These are phyloP conservation scores for Agonopterix subpropinquella DNA, from an alignment of 2,888 invertebrate species.

Conservation along the genomic window DNA sequence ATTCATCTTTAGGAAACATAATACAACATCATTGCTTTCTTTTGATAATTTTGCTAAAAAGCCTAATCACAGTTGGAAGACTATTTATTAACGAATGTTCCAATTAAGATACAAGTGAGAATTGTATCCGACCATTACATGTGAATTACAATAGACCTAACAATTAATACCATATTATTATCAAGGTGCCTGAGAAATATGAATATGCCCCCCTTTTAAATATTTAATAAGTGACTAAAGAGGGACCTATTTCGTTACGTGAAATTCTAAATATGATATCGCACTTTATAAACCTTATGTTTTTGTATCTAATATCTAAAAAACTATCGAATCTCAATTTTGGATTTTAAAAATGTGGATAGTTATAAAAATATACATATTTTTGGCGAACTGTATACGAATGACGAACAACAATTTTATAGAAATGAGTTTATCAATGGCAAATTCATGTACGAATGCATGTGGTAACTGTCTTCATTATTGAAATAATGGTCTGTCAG, in stretches of 20 bases:
- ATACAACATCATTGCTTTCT: slow-evolving; percentile 14
- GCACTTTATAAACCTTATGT: slow-evolving; percentile 37
- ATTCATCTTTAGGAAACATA: slow-evolving; percentile 1
- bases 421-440: slow-evolving; percentile 52
- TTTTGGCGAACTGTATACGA: slow-evolving; percentile 63
- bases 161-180: slow-evolving; percentile 41
- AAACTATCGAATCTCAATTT: slow-evolving; percentile 58
- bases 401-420: slow-evolving; percentile 36
- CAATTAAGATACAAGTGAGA: slow-evolving; percentile 22
- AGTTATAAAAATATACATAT: slow-evolving; percentile 62
- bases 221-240: slow-evolving; percentile 24
- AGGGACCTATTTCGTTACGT: slow-evolving; percentile 33
- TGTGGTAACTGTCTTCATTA: neutral
- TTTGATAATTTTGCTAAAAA: slow-evolving; percentile 24
- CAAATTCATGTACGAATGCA: slow-evolving; percentile 30
- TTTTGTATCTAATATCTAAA: slow-evolving; percentile 32
- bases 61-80: slow-evolving; percentile 46
- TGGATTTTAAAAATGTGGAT: slow-evolving; percentile 60
- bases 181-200: slow-evolving; percentile 32
- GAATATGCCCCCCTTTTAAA: slow-evolving; percentile 24
- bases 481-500: neutral
- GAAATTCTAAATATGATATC: slow-evolving; percentile 46
- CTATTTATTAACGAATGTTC: slow-evolving; percentile 33
- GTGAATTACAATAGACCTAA: slow-evolving; percentile 28
- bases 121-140: slow-evolving; percentile 53